phyloP scores from a whole-genome alignment of 2,797 vertebrate species.

The Enteromius trimaculatus region DNA sequence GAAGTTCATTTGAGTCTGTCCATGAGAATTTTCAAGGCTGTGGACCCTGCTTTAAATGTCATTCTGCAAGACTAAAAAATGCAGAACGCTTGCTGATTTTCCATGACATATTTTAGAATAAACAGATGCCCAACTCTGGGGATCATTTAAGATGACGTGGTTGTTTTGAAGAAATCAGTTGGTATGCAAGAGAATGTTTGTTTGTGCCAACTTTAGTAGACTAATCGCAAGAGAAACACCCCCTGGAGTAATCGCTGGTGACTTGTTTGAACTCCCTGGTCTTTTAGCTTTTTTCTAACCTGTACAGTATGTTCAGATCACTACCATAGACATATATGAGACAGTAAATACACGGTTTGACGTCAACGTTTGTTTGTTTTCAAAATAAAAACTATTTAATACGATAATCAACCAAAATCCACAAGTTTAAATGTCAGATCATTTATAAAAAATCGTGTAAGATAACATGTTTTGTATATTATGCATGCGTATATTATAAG shows the following conservation, averaged over 20 bases:
- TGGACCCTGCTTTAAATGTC: conserved; percentile 16
- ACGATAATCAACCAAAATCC: neutral
- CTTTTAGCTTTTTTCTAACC: neutral
- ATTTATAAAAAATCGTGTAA: neutral
- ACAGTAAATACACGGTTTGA: neutral
- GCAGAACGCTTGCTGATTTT: conserved; percentile 13
- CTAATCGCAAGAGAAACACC: conserved; percentile 13
- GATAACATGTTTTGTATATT: neutral
- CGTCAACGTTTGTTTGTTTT: neutral
- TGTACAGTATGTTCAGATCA: neutral
- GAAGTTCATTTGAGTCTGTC: neutral
- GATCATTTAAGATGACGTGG: conserved; percentile 9
- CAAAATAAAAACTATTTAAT: neutral
- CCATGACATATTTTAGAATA: conserved; percentile 1
- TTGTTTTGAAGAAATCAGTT: neutral
- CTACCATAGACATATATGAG: neutral
- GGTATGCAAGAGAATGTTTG: conserved; percentile 14
- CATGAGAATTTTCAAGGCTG: conserved; percentile 7
- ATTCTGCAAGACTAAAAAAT: neutral
- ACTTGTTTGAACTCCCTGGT: neutral
- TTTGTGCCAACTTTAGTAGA: conserved; percentile 25
- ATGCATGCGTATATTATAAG: neutral
- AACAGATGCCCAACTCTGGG: neutral
- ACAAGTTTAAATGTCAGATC: neutral
- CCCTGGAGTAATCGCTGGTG: neutral